Conservation (phyloP, 2,113 vertebrate genomes). For the Zosterops japonicus region DNA sequence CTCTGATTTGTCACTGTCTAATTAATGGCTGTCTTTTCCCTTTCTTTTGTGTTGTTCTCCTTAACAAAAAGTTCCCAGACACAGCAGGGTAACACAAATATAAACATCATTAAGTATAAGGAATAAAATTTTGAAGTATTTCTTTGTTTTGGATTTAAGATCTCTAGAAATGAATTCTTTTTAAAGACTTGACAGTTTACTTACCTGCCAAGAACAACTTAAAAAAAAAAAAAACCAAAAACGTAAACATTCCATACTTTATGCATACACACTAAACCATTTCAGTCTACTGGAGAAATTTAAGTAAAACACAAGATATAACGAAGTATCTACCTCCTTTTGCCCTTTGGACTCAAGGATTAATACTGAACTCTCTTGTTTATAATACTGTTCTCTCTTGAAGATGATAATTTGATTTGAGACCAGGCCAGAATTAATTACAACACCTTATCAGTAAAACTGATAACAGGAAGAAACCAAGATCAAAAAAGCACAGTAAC, state of each 20-base stretch:
- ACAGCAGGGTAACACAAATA: neutral
- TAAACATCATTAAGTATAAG: neutral
- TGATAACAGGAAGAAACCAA: neutral
- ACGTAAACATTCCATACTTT: no score
- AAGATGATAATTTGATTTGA: neutral
- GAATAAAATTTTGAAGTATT: neutral
- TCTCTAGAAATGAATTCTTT: neutral
- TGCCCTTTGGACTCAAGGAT: neutral
- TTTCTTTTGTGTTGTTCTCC: neutral
- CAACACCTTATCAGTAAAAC: neutral
- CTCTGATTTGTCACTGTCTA: neutral
- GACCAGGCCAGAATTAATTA: neutral
- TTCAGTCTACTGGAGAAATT: neutral
- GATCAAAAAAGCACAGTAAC: neutral
- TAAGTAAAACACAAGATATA: neutral
- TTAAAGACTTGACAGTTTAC: neutral
- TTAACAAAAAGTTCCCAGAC: neutral
- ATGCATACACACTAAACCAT: neutral
- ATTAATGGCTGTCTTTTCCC: neutral
- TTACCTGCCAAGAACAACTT: neutral
- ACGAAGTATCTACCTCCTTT: neutral
- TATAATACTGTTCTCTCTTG: neutral
- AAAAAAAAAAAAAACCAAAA: neutral
- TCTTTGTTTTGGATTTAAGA: neutral
- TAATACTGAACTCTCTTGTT: neutral